These are phyloP conservation scores for Acanthiza pusilla DNA, from an alignment of 2,797 vertebrate genomes.

Conservation along the genomic window DNA sequence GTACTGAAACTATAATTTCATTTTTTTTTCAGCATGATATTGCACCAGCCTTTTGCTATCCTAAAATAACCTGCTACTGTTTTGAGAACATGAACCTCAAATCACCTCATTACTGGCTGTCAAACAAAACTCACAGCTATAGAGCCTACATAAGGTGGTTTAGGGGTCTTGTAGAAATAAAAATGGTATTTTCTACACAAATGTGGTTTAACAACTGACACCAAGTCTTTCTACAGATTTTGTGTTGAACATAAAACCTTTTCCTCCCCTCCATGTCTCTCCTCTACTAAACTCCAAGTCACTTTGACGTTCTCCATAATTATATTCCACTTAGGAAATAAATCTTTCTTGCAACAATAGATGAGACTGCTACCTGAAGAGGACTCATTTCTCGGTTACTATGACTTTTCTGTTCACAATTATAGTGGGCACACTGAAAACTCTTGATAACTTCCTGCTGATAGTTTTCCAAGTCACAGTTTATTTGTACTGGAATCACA, in stretches of 20 bases:
- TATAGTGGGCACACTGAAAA: conserved; percentile 53
- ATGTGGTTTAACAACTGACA: background rate
- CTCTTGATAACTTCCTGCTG: conserved; percentile 62
- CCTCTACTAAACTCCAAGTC: background rate
- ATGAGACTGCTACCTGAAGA: conserved; percentile 20
- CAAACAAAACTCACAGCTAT: background rate
- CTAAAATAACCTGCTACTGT: background rate
- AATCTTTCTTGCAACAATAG: background rate
- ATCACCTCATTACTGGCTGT: background rate
- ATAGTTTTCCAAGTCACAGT: conserved; percentile 62
- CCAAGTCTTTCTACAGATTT: background rate
- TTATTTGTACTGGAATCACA: conserved; percentile 73
- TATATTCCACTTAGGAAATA: background rate
- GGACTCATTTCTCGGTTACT: conserved; percentile 25
- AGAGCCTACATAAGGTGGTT: background rate
- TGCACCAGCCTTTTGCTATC: background rate
- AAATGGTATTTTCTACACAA: background rate
- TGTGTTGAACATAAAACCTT: background rate
- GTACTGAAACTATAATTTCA: background rate
- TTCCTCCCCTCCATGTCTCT: background rate
- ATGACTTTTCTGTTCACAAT: conserved; percentile 48
- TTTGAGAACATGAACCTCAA: background rate
- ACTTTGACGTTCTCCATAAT: background rate
- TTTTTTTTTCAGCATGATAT: background rate
- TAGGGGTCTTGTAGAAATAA: background rate